Evolutionary conservation across 2,113 vertebrate species (phyloP).

Genomic region (Indicator indicator): DNA sequence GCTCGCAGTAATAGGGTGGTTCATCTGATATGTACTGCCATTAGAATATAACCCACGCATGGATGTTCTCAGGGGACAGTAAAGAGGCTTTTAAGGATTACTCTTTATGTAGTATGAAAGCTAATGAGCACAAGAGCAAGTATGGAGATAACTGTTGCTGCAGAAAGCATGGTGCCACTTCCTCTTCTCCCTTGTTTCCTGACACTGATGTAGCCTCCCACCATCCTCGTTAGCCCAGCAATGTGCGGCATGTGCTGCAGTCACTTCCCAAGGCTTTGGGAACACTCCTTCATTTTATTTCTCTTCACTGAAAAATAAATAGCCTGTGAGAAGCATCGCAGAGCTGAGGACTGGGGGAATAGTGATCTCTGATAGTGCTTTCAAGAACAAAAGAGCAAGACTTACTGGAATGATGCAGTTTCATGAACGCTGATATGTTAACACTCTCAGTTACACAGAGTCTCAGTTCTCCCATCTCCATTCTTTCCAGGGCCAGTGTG

Average conservation of each 20-base stretch:
- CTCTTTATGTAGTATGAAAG: slow-evolving; percentile 65
- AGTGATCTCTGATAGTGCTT: neutral
- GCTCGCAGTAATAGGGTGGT: slow-evolving; percentile 71
- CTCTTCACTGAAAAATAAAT: neutral
- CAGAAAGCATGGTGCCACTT: slow-evolving; percentile 14
- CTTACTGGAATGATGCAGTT: neutral
- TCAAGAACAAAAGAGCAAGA: neutral
- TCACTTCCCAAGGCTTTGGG: neutral
- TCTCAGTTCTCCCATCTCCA: neutral
- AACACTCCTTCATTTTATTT: neutral
- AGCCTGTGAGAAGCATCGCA: neutral
- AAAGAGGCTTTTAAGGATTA: slow-evolving; percentile 79
- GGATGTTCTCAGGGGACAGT: slow-evolving; percentile 71
- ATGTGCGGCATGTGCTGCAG: neutral
- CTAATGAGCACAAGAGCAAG: slow-evolving; percentile 74
- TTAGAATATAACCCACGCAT: slow-evolving; percentile 72
- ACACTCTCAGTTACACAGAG: neutral
- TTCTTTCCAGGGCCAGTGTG: neutral
- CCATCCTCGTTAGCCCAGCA: neutral
- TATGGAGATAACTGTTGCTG: slow-evolving; percentile 18
- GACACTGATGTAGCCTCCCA: neutral
- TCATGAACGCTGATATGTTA: neutral
- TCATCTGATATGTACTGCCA: slow-evolving; percentile 71
- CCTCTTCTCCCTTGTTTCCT: neutral
- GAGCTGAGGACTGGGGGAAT: neutral